These are phyloP conservation scores for Nothocercus julius DNA, from an alignment of 2,113 vertebrate species.

Conservation along the genomic window DNA sequence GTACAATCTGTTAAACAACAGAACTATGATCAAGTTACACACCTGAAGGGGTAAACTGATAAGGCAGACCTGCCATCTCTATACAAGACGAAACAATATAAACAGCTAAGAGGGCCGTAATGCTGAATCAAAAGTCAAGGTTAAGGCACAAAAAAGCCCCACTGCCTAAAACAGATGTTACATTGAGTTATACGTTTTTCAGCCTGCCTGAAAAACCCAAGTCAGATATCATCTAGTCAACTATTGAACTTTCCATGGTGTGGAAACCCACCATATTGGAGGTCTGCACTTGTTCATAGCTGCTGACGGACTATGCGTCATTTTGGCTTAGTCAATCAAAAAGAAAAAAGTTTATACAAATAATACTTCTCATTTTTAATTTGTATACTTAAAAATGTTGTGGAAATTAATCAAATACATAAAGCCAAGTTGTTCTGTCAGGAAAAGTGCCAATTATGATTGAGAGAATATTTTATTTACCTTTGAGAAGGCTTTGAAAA, in stretches of 20 bases:
- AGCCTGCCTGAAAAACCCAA: neutral
- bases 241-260: neutral
- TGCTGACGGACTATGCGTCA: too few relatives aligned
- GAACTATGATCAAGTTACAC: neutral
- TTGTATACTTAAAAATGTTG: neutral
- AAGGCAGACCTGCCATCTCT: neutral
- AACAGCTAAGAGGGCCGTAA: neutral
- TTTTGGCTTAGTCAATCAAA: neutral
- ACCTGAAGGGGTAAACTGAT: neutral
- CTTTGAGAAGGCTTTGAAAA: constrained; percentile 84
- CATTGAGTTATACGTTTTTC: rapidly evolving
- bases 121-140: neutral
- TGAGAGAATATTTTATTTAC: constrained; percentile 64
- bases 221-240: neutral
- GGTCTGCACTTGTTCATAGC: neutral
- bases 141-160: neutral
- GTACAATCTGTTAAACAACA: neutral
- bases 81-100: neutral
- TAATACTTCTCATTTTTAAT: neutral
- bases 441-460: rapidly evolving
- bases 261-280: neutral
- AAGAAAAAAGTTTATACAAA: rapidly evolving
- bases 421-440: neutral
- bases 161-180: rapidly evolving
- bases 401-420: neutral